Base-by-base conservation (phyloP, 1,140 invertebrate genomes). In the Ericerus pela region DNA sequence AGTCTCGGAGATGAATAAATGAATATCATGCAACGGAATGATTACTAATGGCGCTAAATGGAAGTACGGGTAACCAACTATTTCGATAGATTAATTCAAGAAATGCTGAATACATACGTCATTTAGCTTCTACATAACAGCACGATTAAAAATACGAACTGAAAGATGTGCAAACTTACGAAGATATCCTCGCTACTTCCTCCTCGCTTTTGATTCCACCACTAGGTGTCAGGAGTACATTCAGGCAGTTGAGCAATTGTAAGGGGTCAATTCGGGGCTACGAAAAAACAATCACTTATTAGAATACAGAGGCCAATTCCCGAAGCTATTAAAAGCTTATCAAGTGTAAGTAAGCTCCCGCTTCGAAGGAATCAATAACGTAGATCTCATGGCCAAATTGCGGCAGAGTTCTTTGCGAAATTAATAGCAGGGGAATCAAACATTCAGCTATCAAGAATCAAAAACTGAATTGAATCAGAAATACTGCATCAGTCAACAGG, bases 261-360 rank as follows among this genome's bases (percentile, higher is more conserved):
- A 82, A 72, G 54, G 90, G 90, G 73, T 93, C 88, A 67, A 96
- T 91, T 16, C 88, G 82, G 52, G 88, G 87, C 90, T 92, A 74
- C 60, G 81, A 82, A 69, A 68, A 68, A 66, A 57, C 60, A 62
- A 60, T 65, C 6, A 55, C 24, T 6, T 16, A 11, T 31, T 6
- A 52, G 18, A n/a, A 52, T 20, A n/a, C 36, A 38, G 20, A 38
- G n/a, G 20, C 4, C 4, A 18, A 38, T 33, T 33, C 8, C 30
- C n/a, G n/a, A 33, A 10, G 30, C 30, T 38, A 38, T 38, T 16
- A 3, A 14, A 16, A 38, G 20, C 36, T 33, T 10, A 33, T 10
- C 30, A 33, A 33, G 8, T 8, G 30, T 8, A 33, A 33, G 8
- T 10, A 10, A 8, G 30, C 8, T n/a, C 30, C 30, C 8, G 8